These are phyloP conservation scores for Chrysogorgia sp. DNA, from an alignment of 92 coral and sea anemone genomes.

Conservation along the genomic window DNA sequence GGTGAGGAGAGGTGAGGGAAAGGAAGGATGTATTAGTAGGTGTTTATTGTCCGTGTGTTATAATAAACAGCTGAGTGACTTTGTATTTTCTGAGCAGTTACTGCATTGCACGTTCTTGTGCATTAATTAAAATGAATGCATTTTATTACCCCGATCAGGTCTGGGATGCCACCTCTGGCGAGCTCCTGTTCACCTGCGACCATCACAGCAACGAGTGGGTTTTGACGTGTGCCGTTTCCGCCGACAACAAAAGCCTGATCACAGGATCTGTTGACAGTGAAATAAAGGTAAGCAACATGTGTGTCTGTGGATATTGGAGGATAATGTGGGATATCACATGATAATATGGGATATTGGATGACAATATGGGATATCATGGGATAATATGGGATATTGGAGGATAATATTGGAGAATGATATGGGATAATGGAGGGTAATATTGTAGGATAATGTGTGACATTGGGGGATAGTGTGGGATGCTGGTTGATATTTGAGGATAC, in stretches of 20 bases:
- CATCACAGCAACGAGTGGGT: conserved; percentile 82
- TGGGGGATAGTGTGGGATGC: too few species aligned
- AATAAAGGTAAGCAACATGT: conserved; percentile 85
- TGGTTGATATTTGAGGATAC: too few species aligned
- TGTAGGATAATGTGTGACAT: not conserved
- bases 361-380: too few species aligned
- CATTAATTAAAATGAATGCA: conserved; percentile 19
- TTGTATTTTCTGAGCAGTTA: conserved; percentile 10
- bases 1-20: too few species aligned
- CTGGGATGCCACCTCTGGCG: conserved; percentile 77
- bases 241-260: conserved; percentile 69
- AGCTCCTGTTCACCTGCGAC: conserved; percentile 68
- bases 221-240: conserved; percentile 80
- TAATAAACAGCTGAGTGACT: not conserved
- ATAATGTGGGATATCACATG: not conserved
- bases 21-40: too few species aligned
- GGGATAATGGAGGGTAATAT: not conserved
- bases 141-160: conserved; percentile 51
- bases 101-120: conserved; percentile 14
- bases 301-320: not conserved
- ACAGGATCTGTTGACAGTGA: conserved; percentile 84
- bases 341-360: too few species aligned
- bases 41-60: too few species aligned
- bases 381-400: too few species aligned
- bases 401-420: not conserved